Percentiles rank a stretch among this genome's conserved stretches.
These are phyloP conservation scores for Tyto alba DNA, from an alignment of 2,113 vertebrate species.

Conservation along the genomic window DNA sequence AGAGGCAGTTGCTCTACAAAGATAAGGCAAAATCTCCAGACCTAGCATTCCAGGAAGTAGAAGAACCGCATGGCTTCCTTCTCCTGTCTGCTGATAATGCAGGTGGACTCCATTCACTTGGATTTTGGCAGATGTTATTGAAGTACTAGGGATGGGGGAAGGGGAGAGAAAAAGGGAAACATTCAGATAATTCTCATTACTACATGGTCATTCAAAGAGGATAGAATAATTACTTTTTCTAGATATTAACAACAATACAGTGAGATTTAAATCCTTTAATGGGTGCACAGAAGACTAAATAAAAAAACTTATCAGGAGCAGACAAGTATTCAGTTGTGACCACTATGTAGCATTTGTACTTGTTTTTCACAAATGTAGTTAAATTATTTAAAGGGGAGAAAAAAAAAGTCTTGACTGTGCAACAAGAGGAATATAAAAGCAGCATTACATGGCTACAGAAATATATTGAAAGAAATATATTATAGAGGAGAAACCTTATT, in stretches of 20 bases:
- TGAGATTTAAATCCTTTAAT: background rate
- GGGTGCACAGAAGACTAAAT: background rate
- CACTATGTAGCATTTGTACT: background rate
- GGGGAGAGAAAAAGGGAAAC: slow-evolving; percentile 2
- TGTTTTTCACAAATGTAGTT: background rate
- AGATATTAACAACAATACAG: background rate
- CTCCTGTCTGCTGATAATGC: slow-evolving; percentile 81
- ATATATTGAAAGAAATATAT: background rate
- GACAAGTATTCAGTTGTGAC: background rate
- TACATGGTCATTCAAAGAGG: background rate
- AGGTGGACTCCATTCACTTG: slow-evolving; percentile 85
- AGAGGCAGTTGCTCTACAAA: background rate
- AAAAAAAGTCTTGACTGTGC: background rate
- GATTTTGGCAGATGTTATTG: slow-evolving; percentile 68
- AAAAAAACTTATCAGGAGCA: background rate
- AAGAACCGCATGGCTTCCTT: slow-evolving; percentile 80
- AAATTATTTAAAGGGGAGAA: background rate
- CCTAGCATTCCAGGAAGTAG: slow-evolving; percentile 90
- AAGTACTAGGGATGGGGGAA: slow-evolving; percentile 64
- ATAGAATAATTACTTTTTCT: background rate
- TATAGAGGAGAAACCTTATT: background rate
- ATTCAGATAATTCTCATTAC: background rate
- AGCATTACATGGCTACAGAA: background rate
- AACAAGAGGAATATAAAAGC: background rate
- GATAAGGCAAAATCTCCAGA: slow-evolving; percentile 49